Base-by-base conservation (phyloP, 2,797 vertebrate genomes). In the Peromyscus eremicus region DNA sequence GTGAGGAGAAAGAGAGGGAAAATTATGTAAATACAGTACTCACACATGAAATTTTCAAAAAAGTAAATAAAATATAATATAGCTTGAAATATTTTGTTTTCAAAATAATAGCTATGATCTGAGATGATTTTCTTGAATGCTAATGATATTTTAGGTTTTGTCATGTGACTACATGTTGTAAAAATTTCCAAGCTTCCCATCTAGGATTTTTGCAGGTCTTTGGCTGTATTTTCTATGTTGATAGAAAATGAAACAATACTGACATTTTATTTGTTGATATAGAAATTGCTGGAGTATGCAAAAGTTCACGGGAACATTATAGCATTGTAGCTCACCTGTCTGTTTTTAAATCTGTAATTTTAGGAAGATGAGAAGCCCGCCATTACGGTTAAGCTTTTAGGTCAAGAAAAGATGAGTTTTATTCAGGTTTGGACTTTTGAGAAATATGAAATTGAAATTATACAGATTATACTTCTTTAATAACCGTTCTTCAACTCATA, bases 381-480 rank as follows among this genome's bases (percentile, higher is more conserved):
- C 21, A 73, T n/a, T 68, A 32, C 25, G 16, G 4, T 62, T 93
- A 25, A 89, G 79, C 46, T 94, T 89, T 94, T 68, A 96, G 29
- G 1, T 1, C 4, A 27, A 75, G 29, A 27, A 71, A 43, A 89
- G 66, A 73, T 55, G 52, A 55, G 0, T 75, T 49, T 17, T 80
- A 6, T 91, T 88, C 19, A 52, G 29, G 16, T 73, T 70, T n/a
- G 32, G 19, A n/a, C 16, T 94, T 95, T 81, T 27, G 19, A 83
- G 25, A 93, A 81, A 82, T 82, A 66, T 82, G 49, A 85, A 96
- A 55, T 55, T 82, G 49, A 85, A 96, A 55, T 55, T 55, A 49
- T 10, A 34, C 60, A 46, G 14, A 9, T 0, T 75, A 43, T 77
- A 4, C 12, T 9, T 37, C 23, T 79, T 57, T 81, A 75, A 68